A percentile compares a stretch with the other conserved stretches of the same genome.
Conservation (phyloP, 2,113 vertebrate species). For the Myiagra hebetior region DNA sequence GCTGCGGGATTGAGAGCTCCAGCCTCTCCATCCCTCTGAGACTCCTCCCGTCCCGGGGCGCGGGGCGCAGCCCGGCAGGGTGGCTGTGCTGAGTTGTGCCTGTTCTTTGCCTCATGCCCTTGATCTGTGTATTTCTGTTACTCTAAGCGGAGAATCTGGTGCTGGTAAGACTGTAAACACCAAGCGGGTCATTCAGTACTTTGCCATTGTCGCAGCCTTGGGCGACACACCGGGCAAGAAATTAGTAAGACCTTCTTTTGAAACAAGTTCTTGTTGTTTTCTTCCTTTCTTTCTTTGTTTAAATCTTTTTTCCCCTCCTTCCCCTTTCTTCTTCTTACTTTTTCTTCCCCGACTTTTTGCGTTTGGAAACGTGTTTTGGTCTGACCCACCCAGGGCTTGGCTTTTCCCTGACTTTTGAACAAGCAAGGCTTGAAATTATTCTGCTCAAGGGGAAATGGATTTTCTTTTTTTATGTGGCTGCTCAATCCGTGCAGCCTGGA, state of each 20-base stretch:
- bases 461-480: not conserved
- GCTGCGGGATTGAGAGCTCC: accelerated
- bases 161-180: constrained; percentile 99
- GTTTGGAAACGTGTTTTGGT: constrained; percentile 56
- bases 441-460: constrained; percentile 51
- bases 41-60: not conserved
- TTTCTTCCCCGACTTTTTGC: constrained; percentile 1
- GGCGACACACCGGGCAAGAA: constrained; percentile 88
- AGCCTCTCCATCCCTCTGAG: accelerated
- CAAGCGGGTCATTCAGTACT: constrained; percentile 98
- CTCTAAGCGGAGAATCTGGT: constrained; percentile 95
- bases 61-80: not conserved
- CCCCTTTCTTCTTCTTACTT: not conserved
- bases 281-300: not conserved
- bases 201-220: constrained; percentile 95
- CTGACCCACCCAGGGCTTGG: constrained; percentile 39
- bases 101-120: constrained; percentile 63
- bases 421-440: constrained; percentile 71
- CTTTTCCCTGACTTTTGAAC: constrained; percentile 60
- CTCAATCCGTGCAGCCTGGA: not conserved
- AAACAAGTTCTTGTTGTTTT: constrained; percentile 52
- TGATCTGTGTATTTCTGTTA: constrained; percentile 79
- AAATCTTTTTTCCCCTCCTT: not conserved
- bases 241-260: constrained; percentile 74
- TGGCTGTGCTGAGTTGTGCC: not conserved